Evolutionary conservation across 1,140 invertebrate species (phyloP), one percentile per base, ranked within the genome.

Genomic region (Oedothorax gibbosus): DNA sequence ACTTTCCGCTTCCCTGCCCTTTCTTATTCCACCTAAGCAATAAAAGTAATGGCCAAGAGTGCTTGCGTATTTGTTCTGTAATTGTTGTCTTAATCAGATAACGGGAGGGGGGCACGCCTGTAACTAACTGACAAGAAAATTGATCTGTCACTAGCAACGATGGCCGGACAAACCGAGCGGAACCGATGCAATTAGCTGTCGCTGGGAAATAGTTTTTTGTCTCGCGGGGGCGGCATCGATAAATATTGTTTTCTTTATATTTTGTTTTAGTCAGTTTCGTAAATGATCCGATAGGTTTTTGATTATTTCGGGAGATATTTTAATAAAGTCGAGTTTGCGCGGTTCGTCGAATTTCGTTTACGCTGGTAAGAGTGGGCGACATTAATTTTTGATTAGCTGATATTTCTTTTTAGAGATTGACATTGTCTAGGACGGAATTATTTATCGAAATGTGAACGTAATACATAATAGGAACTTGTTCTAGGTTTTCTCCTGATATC

Each of bases 81-180:
- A 75, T 84, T 84, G 81, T 84, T 84, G 81, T 49, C 81, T 15
- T 75, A 76, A 76, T 72, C 64, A 76, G 81, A 82, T 82, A 82
- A 82, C 35, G 35, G 35, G 35, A 35, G 35, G 35, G 35, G 68
- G 60, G 53, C 81, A 53, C 56, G 64, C 81, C 64, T 60, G 72
- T 76, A 82, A 73, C 80, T 82, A 82, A 82, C 80, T 82, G 80
- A 73, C 81, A 84, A 84, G 81, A 84, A 84, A 84, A 84, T 84
- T 84, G 81, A 84, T 73, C 81, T 84, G 81, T 84, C 81, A 84
- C 62, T 76, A 64, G 62, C 81, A 84, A 66, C 72, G 50, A 64
- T 66, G 54, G 71, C 81, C 51, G 64, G 72, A 15, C 81, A 84
- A 84, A 76, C 72, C 60, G 64, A 84, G 81, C 71, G 81, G 65